These are phyloP conservation scores for Eulemur macaco DNA, from an alignment of 2,113 vertebrate species.

Conservation along the genomic window DNA sequence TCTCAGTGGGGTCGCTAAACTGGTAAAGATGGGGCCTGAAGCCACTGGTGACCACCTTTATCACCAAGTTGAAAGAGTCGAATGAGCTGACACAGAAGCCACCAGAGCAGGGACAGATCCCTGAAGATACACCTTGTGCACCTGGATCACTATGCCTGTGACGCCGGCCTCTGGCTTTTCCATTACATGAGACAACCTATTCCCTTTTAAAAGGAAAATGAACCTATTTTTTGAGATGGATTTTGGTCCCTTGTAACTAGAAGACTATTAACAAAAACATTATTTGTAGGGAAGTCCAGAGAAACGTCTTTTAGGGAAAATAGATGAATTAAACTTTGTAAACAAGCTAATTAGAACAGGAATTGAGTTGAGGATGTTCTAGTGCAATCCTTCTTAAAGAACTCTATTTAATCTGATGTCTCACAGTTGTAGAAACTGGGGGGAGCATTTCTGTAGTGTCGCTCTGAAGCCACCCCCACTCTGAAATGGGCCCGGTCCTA, in stretches of 20 bases:
- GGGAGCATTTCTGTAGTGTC: neutral
- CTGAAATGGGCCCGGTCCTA: neutral
- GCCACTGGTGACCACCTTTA: too few relatives aligned
- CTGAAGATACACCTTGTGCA: accelerated
- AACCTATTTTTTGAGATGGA: neutral
- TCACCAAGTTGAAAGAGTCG: neutral
- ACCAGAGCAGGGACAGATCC: neutral
- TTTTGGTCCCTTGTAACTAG: neutral
- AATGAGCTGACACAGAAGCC: too few relatives aligned
- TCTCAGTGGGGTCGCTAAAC: neutral
- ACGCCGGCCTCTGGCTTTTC: neutral
- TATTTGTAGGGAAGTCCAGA: neutral
- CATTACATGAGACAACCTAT: neutral
- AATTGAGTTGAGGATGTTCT: neutral
- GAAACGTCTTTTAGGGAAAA: constrained; percentile 1
- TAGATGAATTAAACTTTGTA: constrained; percentile 12
- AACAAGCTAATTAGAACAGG: constrained; percentile 22
- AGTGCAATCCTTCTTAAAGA: neutral
- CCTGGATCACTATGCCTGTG: neutral
- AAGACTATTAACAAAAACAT: neutral
- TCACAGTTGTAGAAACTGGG: neutral
- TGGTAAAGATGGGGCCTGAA: neutral
- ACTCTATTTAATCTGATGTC: neutral
- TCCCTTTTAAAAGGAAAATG: neutral
- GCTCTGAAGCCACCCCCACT: neutral